Conservation (phyloP, 2,113 vertebrate species). For the Xyliphius kryptos region DNA sequence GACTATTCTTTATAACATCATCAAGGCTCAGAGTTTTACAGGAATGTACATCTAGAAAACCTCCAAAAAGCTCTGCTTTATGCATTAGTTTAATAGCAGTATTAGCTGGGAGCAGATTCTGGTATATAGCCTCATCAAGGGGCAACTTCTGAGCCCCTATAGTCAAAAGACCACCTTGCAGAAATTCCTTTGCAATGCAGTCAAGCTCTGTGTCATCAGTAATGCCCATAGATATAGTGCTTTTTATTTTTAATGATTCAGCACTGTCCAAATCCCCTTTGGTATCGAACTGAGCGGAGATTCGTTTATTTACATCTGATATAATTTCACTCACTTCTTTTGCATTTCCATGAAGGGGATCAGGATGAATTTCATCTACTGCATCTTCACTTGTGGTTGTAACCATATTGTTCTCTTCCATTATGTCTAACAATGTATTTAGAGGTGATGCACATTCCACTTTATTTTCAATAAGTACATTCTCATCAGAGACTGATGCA, state of each 20-base stretch:
- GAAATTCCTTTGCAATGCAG: conserved; percentile 66
- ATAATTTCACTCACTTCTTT: neutral
- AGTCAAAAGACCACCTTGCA: conserved; percentile 71
- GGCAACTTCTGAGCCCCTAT: conserved; percentile 65
- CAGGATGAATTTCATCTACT: conserved; percentile 1
- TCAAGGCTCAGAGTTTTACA: conserved; percentile 71
- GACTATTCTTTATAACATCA: conserved; percentile 76
- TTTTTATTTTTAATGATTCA: conserved; percentile 12
- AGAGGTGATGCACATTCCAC: neutral
- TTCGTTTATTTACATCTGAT: neutral
- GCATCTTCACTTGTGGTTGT: neutral
- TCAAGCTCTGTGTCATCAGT: conserved; percentile 56
- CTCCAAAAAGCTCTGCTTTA: conserved; percentile 75
- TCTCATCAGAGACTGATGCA: neutral
- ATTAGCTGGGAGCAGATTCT: conserved; percentile 70
- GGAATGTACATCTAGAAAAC: conserved; percentile 76
- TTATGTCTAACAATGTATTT: neutral
- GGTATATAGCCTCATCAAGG: conserved; percentile 74
- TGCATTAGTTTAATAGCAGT: conserved; percentile 82
- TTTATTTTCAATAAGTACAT: neutral
- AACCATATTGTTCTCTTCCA: neutral
- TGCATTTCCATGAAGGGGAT: neutral
- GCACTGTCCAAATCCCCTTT: conserved; percentile 9
- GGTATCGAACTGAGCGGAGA: neutral
- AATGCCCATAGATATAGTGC: conserved; percentile 29